A percentile compares a stretch with the other conserved stretches of the same genome.
phyloP scores from a whole-genome alignment of 2,888 invertebrate species.

The Aphidoletes aphidimyza region DNA sequence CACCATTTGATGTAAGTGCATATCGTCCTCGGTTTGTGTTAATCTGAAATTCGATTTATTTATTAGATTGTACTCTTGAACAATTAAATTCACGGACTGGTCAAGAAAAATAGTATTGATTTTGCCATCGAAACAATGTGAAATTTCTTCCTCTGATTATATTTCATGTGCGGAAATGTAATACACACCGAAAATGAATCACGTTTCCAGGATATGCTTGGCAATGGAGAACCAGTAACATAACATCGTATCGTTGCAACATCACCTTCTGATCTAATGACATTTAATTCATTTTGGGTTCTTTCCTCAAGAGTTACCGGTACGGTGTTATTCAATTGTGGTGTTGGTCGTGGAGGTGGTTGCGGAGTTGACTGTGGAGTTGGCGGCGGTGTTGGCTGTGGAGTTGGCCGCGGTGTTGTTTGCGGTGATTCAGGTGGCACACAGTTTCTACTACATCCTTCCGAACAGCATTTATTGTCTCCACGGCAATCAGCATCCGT shows the following conservation, averaged over 20 bases:
- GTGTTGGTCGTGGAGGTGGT: conserved; percentile 63
- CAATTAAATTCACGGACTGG: no score
- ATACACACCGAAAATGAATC: conserved; percentile 75
- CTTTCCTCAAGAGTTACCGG: conserved; percentile 69
- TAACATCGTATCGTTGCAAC: conserved; percentile 79
- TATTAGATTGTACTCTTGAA: background rate
- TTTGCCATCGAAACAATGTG: background rate
- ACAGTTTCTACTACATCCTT: conserved; percentile 82
- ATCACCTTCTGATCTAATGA: conserved; percentile 77
- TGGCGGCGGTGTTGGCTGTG: conserved; percentile 62
- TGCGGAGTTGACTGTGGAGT: conserved; percentile 60
- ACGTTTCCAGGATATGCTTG: conserved; percentile 81
- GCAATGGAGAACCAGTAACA: conserved; percentile 81
- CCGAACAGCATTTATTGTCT: conserved; percentile 82
- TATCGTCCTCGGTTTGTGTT: conserved; percentile 78
- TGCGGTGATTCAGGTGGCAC: conserved; percentile 68
- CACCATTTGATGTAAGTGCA: conserved; percentile 76
- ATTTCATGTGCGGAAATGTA: no score
- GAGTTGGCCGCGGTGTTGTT: conserved; percentile 66
- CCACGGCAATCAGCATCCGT: conserved; percentile 85
- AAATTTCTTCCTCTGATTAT: no score
- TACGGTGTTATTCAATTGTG: no score
- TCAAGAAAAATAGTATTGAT: no score
- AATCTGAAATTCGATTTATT: conserved; percentile 70
- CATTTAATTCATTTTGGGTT: conserved; percentile 69